Evolutionary conservation across 2,888 invertebrate genomes (phyloP).

Genomic region (Orgyia antiqua): DNA sequence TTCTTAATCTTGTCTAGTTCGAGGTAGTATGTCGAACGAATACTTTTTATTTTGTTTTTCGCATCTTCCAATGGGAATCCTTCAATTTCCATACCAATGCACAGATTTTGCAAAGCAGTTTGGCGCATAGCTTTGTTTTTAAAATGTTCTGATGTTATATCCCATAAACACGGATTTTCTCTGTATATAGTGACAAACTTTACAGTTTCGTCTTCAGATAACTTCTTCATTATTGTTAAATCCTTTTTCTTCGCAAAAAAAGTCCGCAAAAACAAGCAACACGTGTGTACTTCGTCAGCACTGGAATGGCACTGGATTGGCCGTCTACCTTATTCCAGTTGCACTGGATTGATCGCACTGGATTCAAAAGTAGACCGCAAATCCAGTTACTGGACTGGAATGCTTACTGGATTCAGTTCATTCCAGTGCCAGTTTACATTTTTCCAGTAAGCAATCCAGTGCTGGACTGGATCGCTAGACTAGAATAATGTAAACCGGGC

Average conservation of each 20-base stretch:
- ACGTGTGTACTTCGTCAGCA: too few relatives aligned
- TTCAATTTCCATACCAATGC: constrained; percentile 3
- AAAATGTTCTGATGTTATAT: constrained; percentile 7
- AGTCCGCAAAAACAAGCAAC: too few relatives aligned
- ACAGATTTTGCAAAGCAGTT: constrained; percentile 5
- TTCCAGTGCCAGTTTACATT: constrained; percentile 1
- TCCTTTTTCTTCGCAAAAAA: too few relatives aligned
- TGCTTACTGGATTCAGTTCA: constrained; percentile 7
- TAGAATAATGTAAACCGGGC: too few relatives aligned
- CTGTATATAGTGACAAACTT: too few relatives aligned
- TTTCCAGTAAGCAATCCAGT: too few relatives aligned
- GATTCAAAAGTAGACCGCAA: constrained; percentile 13
- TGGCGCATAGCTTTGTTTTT: constrained; percentile 7
- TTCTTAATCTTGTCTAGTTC: constrained; percentile 23
- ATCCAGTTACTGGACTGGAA: constrained; percentile 14
- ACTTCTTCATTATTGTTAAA: too few relatives aligned
- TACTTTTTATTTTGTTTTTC: constrained; percentile 19
- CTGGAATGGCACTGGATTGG: too few relatives aligned
- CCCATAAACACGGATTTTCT: constrained; percentile 14
- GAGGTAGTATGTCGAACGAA: constrained; percentile 21
- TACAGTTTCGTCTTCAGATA: too few relatives aligned
- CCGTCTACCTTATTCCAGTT: too few relatives aligned
- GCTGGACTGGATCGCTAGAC: too few relatives aligned
- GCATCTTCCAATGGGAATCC: constrained; percentile 15
- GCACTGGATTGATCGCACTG: background rate